Evolutionary conservation across 2,888 invertebrate genomes (phyloP), one percentile per base, ranked within the genome.

Genomic region (Gibbula magus): DNA sequence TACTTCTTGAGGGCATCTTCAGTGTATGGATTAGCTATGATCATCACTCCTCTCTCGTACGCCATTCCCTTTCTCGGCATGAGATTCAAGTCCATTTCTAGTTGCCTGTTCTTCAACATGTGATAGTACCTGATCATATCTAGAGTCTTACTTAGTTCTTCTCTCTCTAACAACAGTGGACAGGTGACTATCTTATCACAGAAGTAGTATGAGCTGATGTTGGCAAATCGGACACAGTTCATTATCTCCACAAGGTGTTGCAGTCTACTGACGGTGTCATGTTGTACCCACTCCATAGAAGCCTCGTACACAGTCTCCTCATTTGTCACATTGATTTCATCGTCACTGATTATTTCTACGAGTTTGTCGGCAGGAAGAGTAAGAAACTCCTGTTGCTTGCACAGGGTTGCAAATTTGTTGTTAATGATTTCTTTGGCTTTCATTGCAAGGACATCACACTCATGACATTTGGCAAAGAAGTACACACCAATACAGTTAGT

Each of bases 121-220:
- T 92, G 91, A 82, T 89, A 91, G 76, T 91, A 91, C 18, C 89
- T 87, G 5, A 91, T 90, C 52, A 82, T 80, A 29, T 89, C 87
- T 35, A 92, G 83, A 0, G 84, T 88, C 18, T 85, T 79, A 52
- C 86, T 79, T 18, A 92, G 77, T 18, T 80, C 81, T 7, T 82
- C 83, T 82, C 85, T 85, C n/a, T 84, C 85, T n/a, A 85, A 82
- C 32, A 91, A 77, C n/a, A 90, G 80, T 18, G 80, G 78, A 77
- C 86, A 87, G 39, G 82, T 85, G 83, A 91, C 91, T 20, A 92
- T 90, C 66, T 86, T 86, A 82, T 92, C 92, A 88, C 92, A 92
- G 87, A 92, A 91, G 82, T 91, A 92, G 81, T 92, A 92, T 0
- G 91, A 91, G 83, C 89, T 90, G 78, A 92, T 91, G 81, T 89